Evolutionary conservation across 1,140 invertebrate genomes (phyloP), one percentile per base, ranked within the genome.

Genomic region (Drosophila rhopaloa): DNA sequence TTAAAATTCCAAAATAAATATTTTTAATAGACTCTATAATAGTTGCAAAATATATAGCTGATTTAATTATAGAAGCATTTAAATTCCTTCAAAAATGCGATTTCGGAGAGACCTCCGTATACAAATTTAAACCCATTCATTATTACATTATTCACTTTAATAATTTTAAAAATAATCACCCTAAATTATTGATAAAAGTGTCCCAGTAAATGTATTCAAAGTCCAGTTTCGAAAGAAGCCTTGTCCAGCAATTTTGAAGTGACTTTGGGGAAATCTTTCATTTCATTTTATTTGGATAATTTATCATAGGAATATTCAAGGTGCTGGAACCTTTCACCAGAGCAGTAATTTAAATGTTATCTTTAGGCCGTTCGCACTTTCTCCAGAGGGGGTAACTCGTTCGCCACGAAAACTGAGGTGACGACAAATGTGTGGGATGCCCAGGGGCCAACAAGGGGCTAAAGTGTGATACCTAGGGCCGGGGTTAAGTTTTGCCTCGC

Each of bases 361-460:
- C 55, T 67, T n/a, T 16, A 32, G 16, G 48, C 46, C 54, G 24
- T 44, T 43, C n/a, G 37, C 29, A 32, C 24, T 70, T 50, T 71
- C 47, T 40, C 24, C 16, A 16, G 53, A 38, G 11, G 60, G 43
- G 63, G 63, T 67, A 60, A 66, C 35, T 38, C 51, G 51, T 40
- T 62, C 62, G 29, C 61, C 58, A 55, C 40, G 61, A 77, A 74
- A 53, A 37, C 79, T 57, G 47, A 81, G 81, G 72, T 61, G 70
- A 57, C 78, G 83, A 86, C 81, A 85, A 78, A 81, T 79, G 75
- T 86, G 73, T 75, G 72, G 57, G 53, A 66, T 79, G 61, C 70
- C 75, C 46, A 43, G 40, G 72, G 66, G 72, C 71, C 43, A 50
- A 13, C 53, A 32, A 27, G 63, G 61, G 60, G 47, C 32, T 19